A percentile compares a stretch with the other conserved stretches of the same genome.
These are phyloP conservation scores for Drosophila subobscura DNA, from an alignment of 1,140 invertebrate genomes.

Conservation along the genomic window DNA sequence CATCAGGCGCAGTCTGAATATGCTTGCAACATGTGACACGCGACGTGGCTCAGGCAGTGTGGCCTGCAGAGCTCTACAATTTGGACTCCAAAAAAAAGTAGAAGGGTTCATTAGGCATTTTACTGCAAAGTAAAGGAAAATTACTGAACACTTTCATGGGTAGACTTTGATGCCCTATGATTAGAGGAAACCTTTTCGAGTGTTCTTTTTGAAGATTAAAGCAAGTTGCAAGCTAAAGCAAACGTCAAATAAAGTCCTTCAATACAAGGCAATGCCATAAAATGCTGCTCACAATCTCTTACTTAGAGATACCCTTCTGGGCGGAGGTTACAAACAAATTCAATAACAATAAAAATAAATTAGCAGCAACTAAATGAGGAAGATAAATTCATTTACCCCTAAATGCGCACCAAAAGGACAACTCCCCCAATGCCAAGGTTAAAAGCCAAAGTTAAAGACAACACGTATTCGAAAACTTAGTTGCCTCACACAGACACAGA, in stretches of 20 bases:
- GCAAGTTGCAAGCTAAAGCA: constrained; percentile 6
- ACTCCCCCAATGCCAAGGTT: constrained; percentile 15
- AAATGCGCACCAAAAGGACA: constrained; percentile 55
- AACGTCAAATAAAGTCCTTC: no score
- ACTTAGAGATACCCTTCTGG: constrained; percentile 16
- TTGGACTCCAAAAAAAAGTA: constrained; percentile 18
- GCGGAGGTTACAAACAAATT: constrained; percentile 42
- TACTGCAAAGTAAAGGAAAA: constrained; percentile 45
- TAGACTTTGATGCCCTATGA: constrained; percentile 35
- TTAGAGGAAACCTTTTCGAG: constrained; percentile 54
- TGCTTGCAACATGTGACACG: constrained; percentile 54
- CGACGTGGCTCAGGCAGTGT: constrained; percentile 36
- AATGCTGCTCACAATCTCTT: constrained; percentile 20
- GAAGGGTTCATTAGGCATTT: constrained; percentile 64
- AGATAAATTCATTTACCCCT: constrained; percentile 77
- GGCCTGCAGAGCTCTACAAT: constrained; percentile 41
- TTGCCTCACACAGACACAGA: constrained; percentile 22
- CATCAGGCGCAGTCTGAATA: constrained; percentile 62
- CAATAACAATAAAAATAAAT: constrained; percentile 76
- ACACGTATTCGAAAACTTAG: constrained; percentile 47
- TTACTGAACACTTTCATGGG: constrained; percentile 50
- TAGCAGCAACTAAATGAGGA: constrained; percentile 67
- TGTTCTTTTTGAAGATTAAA: not conserved
- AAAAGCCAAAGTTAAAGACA: constrained; percentile 39
- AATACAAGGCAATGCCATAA: not conserved